A percentile compares a stretch with the other conserved stretches of the same genome.
Conservation (phyloP, 2,888 invertebrate species). For the Drosophila bunnanda region DNA sequence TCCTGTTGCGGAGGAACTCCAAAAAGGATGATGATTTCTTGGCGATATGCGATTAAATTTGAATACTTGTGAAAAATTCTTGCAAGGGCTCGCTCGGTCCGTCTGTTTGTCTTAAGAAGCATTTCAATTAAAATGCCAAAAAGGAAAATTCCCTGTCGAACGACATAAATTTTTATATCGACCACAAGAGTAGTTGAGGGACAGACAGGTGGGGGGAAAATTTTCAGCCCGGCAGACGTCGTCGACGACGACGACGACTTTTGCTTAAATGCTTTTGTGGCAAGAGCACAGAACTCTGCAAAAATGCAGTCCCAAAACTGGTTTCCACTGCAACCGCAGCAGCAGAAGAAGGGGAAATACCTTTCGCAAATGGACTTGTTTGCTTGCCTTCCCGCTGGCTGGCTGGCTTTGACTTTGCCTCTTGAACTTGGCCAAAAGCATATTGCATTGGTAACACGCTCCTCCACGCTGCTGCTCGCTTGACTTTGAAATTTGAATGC, state of each 20-base stretch:
- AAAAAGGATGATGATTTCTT: conserved; percentile 25
- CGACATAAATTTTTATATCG: conserved; percentile 44
- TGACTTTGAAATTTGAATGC: conserved; percentile 69
- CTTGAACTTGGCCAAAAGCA: conserved; percentile 72
- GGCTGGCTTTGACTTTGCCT: conserved; percentile 46
- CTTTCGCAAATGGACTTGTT: conserved; percentile 45
- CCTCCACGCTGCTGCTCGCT: conserved; percentile 55
- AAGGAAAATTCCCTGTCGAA: conserved; percentile 35
- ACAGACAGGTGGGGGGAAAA: not conserved
- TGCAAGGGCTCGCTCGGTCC: not conserved
- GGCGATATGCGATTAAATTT: conserved; percentile 62
- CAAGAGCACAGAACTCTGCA: conserved; percentile 24
- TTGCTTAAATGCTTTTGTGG: conserved; percentile 73
- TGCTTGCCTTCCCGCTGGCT: conserved; percentile 30
- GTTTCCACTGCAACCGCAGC: conserved; percentile 65
- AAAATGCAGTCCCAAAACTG: conserved; percentile 52
- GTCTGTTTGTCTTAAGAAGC: conserved; percentile 22
- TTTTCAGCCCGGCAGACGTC: not conserved
- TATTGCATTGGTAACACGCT: conserved; percentile 52
- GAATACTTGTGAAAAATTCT: conserved; percentile 55
- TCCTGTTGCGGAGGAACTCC: conserved; percentile 20
- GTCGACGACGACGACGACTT: conserved; percentile 33
- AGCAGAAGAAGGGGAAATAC: conserved; percentile 37
- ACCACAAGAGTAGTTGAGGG: conserved; percentile 48
- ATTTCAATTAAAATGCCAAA: conserved; percentile 73